These are phyloP conservation scores for Drosophila albomicans DNA, from an alignment of 1,140 invertebrate genomes.

Conservation along the genomic window DNA sequence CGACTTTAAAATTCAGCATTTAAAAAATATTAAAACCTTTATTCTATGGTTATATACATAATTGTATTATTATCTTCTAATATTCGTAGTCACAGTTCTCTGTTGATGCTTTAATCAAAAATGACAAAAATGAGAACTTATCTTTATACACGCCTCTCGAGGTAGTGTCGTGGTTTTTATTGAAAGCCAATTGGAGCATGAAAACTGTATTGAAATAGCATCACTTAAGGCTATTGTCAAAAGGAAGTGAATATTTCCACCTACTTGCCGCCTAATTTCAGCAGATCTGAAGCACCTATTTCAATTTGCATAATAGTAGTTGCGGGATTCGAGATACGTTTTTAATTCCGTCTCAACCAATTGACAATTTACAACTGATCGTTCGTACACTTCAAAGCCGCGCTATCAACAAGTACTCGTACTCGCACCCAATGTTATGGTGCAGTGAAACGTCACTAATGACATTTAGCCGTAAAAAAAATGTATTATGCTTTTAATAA, in stretches of 20 bases:
- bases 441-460: slow-evolving; percentile 1
- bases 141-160: slow-evolving; percentile 51
- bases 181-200: slow-evolving; percentile 52
- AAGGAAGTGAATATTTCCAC: slow-evolving; percentile 26
- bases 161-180: slow-evolving; percentile 26
- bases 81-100: slow-evolving; percentile 49
- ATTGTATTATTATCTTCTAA: slow-evolving; percentile 17
- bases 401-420: slow-evolving; percentile 29
- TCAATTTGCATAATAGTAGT: slow-evolving; percentile 49
- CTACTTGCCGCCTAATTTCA: slow-evolving; percentile 66
- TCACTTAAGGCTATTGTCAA: background rate
- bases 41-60: no score
- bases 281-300: slow-evolving; percentile 61
- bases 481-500: no score
- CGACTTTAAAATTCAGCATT: no score
- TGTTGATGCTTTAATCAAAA: slow-evolving; percentile 63
- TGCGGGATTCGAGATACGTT: slow-evolving; percentile 9
- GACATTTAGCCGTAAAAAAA: no score
- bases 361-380: slow-evolving; percentile 66
- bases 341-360: slow-evolving; percentile 57
- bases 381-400: slow-evolving; percentile 21
- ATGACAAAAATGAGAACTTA: slow-evolving; percentile 52
- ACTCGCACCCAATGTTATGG: background rate
- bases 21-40: no score
- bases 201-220: slow-evolving; percentile 55